phyloP scores from a whole-genome alignment of 1,140 invertebrate genomes.

The Chironomus striatipennis region DNA sequence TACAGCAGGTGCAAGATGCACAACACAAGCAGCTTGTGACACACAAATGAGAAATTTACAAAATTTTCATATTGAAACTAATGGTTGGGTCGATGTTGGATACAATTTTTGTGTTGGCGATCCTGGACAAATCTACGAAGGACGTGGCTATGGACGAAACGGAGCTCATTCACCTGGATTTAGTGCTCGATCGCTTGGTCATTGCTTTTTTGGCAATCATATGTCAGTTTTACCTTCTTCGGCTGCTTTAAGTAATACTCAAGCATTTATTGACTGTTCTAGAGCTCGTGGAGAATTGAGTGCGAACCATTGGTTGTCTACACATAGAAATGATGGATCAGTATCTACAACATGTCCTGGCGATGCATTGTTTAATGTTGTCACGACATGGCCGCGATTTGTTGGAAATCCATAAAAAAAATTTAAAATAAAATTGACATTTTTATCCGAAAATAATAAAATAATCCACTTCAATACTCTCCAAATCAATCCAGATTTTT shows the following conservation, averaged over 20 bases:
- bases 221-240: neutral
- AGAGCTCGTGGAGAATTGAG: neutral
- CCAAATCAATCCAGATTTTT: no score
- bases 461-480: no score
- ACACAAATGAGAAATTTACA: constrained; percentile 43
- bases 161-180: constrained; percentile 48
- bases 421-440: no score
- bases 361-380: neutral
- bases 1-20: constrained; percentile 45
- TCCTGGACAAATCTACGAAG: constrained; percentile 48
- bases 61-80: constrained; percentile 47
- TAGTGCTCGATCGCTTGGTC: constrained; percentile 38
- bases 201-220: neutral
- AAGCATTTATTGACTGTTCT: neutral
- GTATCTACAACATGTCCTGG: neutral
- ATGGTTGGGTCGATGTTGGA: constrained; percentile 47
- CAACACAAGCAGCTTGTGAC: constrained; percentile 40
- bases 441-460: no score
- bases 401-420: neutral
- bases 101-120: constrained; percentile 54
- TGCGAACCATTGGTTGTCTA: neutral
- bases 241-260: neutral
- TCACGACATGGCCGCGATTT: neutral
- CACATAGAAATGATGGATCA: neutral
- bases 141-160: constrained; percentile 45